A percentile compares a stretch with the other conserved stretches of the same genome.
Conservation (phyloP, 2,888 invertebrate genomes). For the Neocrepidodera transversa region DNA sequence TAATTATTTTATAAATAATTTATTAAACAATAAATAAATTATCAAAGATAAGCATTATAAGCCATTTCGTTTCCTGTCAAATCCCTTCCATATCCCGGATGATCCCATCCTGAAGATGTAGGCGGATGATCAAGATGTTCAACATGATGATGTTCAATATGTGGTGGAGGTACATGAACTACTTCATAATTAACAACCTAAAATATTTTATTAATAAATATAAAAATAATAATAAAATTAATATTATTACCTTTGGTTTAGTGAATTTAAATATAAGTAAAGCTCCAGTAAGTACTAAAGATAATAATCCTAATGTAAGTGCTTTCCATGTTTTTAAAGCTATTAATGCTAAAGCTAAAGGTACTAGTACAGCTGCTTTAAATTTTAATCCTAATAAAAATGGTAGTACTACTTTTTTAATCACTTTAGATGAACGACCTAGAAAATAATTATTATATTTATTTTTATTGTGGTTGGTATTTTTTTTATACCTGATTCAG, state of each 20-base stretch:
- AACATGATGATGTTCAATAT: conserved; percentile 68
- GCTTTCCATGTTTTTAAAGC: conserved; percentile 92
- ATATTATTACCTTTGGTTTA: conserved; percentile 79
- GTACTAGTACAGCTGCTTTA: conserved; percentile 84
- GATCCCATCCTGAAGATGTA: conserved; percentile 59
- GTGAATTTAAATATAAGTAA: conserved; percentile 87
- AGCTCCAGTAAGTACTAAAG: conserved; percentile 83
- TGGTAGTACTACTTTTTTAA: conserved; percentile 84
- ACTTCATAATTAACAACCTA: conserved; percentile 83
- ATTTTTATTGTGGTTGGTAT: too few relatives aligned
- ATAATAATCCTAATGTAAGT: conserved; percentile 82
- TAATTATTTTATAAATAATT: conserved; percentile 46
- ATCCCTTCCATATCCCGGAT: conserved; percentile 69
- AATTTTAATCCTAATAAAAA: conserved; percentile 87
- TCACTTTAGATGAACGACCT: conserved; percentile 74
- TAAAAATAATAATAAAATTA: too few relatives aligned
- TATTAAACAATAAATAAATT: conserved; percentile 41
- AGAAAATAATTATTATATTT: conserved; percentile 61
- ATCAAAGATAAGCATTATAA: conserved; percentile 60
- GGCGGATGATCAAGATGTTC: conserved; percentile 63
- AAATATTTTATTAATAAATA: too few relatives aligned
- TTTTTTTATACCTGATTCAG: conserved; percentile 61
- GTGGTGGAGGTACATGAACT: conserved; percentile 81
- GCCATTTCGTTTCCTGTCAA: conserved; percentile 68
- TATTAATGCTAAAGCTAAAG: conserved; percentile 80